These are phyloP conservation scores for Fistularia tabacaria DNA, from an alignment of 2,797 vertebrate genomes.

Conservation along the genomic window DNA sequence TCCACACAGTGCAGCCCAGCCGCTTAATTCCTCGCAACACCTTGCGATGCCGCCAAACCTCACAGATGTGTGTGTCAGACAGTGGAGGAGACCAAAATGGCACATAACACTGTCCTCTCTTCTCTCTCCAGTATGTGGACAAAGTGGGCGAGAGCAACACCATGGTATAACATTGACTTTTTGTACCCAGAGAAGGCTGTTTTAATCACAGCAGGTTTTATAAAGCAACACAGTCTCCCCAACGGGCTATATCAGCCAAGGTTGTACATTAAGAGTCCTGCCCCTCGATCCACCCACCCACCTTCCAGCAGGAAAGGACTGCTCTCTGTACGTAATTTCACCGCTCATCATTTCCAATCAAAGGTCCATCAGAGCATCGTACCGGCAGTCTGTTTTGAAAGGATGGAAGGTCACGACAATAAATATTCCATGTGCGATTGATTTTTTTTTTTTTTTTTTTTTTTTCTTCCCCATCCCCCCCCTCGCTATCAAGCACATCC, in stretches of 20 bases:
- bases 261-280: constrained; percentile 17
- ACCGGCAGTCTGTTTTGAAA: constrained; percentile 53
- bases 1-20: too few relatives aligned
- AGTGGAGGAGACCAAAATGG: not conserved
- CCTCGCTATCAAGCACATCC: too few relatives aligned
- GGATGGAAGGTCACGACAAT: constrained; percentile 20
- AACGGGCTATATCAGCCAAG: constrained; percentile 26
- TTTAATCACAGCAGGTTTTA: constrained; percentile 71
- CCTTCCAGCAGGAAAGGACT: constrained; percentile 44
- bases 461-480: too few relatives aligned
- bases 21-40: too few relatives aligned
- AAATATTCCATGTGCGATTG: too few relatives aligned
- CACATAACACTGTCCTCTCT: constrained; percentile 17
- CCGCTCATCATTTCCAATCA: constrained; percentile 22
- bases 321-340: constrained; percentile 31
- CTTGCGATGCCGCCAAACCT: too few relatives aligned
- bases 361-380: constrained; percentile 32
- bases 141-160: constrained; percentile 94
- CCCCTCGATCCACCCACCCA: not conserved
- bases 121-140: constrained; percentile 87
- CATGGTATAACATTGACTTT: constrained; percentile 88
- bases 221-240: constrained; percentile 36
- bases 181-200: constrained; percentile 46
- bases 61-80: too few relatives aligned
- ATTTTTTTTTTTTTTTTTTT: too few relatives aligned